These are phyloP conservation scores for Exocentrus adspersus DNA, from an alignment of 2,888 invertebrate genomes.

Conservation along the genomic window DNA sequence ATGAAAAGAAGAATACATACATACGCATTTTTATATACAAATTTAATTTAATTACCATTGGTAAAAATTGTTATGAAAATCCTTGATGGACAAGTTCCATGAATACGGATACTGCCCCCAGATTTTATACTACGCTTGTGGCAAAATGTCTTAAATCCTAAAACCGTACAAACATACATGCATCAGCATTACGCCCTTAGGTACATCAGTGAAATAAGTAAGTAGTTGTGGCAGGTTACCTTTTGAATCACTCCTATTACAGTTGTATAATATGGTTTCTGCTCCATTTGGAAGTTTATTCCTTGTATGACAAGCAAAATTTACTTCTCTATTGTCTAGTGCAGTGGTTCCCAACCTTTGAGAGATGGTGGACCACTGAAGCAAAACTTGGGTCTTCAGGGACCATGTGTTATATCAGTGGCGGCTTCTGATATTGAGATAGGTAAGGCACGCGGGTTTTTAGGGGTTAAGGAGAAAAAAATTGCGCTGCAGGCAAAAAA, in stretches of 20 bases:
- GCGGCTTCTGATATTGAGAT: too few species aligned
- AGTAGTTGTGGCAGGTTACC: too few species aligned
- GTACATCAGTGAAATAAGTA: too few species aligned
- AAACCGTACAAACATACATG: neutral
- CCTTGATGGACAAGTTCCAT: constrained; percentile 34
- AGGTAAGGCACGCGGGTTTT: too few species aligned
- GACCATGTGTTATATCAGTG: too few species aligned
- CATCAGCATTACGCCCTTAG: too few species aligned
- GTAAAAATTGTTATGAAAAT: constrained; percentile 10
- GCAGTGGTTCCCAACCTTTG: too few species aligned
- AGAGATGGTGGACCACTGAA: too few species aligned
- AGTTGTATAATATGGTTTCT: neutral
- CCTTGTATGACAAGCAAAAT: neutral
- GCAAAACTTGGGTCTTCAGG: too few species aligned
- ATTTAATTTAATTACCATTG: neutral
- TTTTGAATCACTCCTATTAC: neutral
- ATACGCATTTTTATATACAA: constrained; percentile 10
- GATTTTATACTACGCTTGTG: constrained; percentile 25
- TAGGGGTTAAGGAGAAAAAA: too few species aligned
- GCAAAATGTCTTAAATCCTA: neutral
- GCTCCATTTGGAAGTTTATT: neutral
- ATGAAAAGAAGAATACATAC: too few species aligned
- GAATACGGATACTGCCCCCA: constrained; percentile 31
- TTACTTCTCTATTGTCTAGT: neutral
- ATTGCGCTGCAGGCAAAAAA: too few species aligned